Percentiles rank a stretch among this genome's conserved stretches.
phyloP scores from a whole-genome alignment of 1,140 invertebrate genomes.

The Triops longicaudatus region DNA sequence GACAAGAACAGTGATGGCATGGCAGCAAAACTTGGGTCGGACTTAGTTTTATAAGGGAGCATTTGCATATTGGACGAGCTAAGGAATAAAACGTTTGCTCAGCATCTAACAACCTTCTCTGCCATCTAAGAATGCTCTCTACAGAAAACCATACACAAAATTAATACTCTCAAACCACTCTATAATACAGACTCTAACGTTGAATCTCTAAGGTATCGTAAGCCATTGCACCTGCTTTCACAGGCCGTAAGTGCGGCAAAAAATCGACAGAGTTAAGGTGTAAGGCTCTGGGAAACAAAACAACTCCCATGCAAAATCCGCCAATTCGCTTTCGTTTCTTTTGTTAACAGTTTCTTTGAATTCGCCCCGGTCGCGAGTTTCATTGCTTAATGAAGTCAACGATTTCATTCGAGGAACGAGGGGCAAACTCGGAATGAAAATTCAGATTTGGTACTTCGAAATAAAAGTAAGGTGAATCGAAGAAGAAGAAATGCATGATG shows the following conservation, averaged over 20 bases:
- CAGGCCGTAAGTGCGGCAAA: constrained; percentile 1
- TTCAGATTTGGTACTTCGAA: not conserved
- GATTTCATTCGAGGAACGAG: not conserved
- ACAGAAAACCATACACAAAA: not conserved
- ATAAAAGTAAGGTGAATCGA: not conserved
- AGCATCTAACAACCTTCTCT: not conserved
- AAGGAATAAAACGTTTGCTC: not conserved
- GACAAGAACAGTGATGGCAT: constrained; percentile 6
- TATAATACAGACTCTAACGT: not conserved
- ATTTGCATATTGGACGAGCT: constrained; percentile 12
- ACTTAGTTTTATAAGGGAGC: constrained; percentile 3
- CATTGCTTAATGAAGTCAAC: not conserved
- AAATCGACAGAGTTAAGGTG: not conserved
- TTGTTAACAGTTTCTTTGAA: not conserved
- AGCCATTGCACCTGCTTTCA: not conserved
- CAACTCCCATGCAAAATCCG: not conserved
- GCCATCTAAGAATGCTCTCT: not conserved
- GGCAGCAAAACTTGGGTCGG: constrained; percentile 13
- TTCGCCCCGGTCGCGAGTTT: not conserved
- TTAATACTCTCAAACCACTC: constrained; percentile 1
- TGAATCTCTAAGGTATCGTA: constrained; percentile 4
- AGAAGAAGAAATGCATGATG: constrained; percentile 15
- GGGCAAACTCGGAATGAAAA: not conserved
- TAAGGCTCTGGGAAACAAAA: constrained; percentile 6
- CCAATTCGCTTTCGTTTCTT: not conserved